These are phyloP conservation scores for Smittia aterrima DNA, from an alignment of 2,888 invertebrate species.

Conservation along the genomic window DNA sequence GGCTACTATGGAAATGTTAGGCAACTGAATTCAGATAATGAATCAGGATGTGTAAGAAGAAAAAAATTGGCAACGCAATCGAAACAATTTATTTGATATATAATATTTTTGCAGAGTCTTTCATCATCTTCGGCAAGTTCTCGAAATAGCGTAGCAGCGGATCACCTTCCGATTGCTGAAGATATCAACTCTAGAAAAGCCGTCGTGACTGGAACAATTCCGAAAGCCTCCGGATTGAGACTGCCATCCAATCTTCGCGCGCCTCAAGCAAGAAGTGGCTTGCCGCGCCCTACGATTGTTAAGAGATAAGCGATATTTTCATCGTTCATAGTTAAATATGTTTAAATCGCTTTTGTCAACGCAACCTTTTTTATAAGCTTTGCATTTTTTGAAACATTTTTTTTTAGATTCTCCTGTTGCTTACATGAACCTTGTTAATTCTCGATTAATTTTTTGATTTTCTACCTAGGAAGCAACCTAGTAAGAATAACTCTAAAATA, in stretches of 20 bases:
- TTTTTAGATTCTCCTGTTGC: too few relatives aligned
- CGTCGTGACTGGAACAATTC: constrained; percentile 44
- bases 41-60: constrained; percentile 45
- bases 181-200: not conserved
- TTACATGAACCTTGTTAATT: too few relatives aligned
- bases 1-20: constrained; percentile 49
- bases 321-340: not conserved
- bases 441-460: too few relatives aligned
- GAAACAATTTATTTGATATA: not conserved
- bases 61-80: too few relatives aligned
- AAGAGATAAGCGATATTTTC: constrained; percentile 20
- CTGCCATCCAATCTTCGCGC: constrained; percentile 47
- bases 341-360: not conserved
- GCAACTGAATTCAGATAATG: constrained; percentile 47
- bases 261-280: constrained; percentile 48
- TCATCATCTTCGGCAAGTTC: constrained; percentile 41
- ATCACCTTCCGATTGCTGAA: not conserved
- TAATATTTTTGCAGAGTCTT: constrained; percentile 15
- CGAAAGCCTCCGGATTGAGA: constrained; percentile 51
- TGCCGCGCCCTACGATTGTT: constrained; percentile 47
- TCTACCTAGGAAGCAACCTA: too few relatives aligned
- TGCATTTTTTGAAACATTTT: too few relatives aligned
- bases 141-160: constrained; percentile 26
- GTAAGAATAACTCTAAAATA: too few relatives aligned
- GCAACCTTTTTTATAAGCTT: not conserved